Conservation (phyloP, 2,797 vertebrate genomes). For the Crocidura indochinensis region DNA sequence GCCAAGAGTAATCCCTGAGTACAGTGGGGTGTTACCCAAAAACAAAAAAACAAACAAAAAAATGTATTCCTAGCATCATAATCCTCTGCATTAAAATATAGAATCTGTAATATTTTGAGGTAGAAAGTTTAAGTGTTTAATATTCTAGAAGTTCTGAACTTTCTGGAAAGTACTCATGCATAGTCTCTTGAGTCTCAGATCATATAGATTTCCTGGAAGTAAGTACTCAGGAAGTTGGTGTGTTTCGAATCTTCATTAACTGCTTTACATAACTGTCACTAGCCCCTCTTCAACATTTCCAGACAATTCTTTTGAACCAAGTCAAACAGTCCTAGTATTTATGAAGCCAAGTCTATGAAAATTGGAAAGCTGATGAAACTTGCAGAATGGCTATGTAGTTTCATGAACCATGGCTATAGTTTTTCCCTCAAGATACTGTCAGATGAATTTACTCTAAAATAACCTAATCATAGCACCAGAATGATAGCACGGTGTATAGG, state of each 20-base stretch:
- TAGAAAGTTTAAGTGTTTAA: neutral
- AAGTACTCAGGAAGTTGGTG: neutral
- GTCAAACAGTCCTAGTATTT: too few relatives aligned
- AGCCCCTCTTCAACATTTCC: neutral
- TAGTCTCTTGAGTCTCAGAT: constrained; percentile 5
- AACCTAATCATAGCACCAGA: too few relatives aligned
- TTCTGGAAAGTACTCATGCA: neutral
- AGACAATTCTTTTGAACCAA: too few relatives aligned
- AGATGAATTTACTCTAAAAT: neutral
- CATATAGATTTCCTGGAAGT: neutral
- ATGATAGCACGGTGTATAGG: too few relatives aligned
- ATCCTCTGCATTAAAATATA: neutral
- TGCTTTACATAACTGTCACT: neutral
- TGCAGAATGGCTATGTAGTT: neutral
- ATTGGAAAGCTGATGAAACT: constrained; percentile 39
- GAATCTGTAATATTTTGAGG: neutral
- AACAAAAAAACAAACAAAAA: too few relatives aligned
- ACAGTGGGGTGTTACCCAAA: too few relatives aligned
- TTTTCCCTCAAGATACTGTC: neutral
- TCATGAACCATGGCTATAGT: neutral
- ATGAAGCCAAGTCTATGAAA: neutral
- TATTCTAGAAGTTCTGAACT: neutral
- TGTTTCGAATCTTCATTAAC: neutral
- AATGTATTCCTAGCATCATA: neutral
- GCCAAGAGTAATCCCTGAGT: too few relatives aligned